Conservation (phyloP, 2,113 vertebrate species). For the Notothenia coriiceps region DNA sequence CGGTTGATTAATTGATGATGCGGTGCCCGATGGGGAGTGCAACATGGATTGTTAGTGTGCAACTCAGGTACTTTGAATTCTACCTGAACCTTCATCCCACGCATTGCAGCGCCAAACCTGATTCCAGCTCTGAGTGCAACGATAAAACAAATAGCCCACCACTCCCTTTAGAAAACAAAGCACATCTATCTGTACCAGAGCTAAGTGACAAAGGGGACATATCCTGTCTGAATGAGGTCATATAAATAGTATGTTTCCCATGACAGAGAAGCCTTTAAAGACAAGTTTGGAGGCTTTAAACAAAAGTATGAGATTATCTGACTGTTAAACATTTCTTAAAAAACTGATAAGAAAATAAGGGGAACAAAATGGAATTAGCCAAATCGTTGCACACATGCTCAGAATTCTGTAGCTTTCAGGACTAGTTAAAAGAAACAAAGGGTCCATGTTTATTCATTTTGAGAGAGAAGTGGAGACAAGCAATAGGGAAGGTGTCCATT, state of each 20-base stretch:
- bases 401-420: background rate
- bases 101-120: slow-evolving; percentile 26
- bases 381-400: background rate
- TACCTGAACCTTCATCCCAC: slow-evolving; percentile 44
- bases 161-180: slow-evolving; percentile 67
- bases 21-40: slow-evolving; percentile 28
- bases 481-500: slow-evolving; percentile 46
- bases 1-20: slow-evolving; percentile 64
- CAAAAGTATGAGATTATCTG: background rate
- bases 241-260: slow-evolving; percentile 50
- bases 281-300: slow-evolving; percentile 34
- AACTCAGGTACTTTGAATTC: slow-evolving; percentile 24
- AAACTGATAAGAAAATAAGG: background rate
- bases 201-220: slow-evolving; percentile 57
- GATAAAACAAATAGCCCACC: slow-evolving; percentile 60
- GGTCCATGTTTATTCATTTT: slow-evolving; percentile 10
- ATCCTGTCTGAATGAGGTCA: slow-evolving; percentile 55
- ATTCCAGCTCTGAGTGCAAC: slow-evolving; percentile 32
- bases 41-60: slow-evolving; percentile 22
- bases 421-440: background rate
- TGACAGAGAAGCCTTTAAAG: slow-evolving; percentile 22
- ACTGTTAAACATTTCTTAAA: background rate
- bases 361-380: background rate
- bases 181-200: slow-evolving; percentile 43
- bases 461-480: slow-evolving; percentile 27